Base-by-base conservation (phyloP, 2,888 invertebrate genomes). In the Yponomeuta cagnagella region DNA sequence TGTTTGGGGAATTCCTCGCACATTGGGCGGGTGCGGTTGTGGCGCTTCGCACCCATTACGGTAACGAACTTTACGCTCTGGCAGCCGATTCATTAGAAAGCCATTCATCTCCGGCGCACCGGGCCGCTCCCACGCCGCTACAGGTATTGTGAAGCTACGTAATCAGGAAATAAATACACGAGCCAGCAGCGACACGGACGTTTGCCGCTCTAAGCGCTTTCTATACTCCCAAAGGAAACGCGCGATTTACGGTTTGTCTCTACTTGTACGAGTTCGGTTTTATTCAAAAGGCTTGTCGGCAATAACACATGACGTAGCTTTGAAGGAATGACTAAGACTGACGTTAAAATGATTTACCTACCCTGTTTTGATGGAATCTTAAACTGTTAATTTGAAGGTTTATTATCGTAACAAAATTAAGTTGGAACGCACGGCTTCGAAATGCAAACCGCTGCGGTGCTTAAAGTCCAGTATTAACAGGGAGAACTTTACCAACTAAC, bases 1-100 rank as follows among this genome's bases (percentile, higher is more conserved):
- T n/a, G 68, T 68, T 63, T 68, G 12, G 63, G 63, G 63, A 63
- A 63, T 66, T 37, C 31, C 66, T 30, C 30, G 66, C 52, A 63
- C 66, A 48, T 63, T 63, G 66, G 72, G 69, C 70, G 73, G 75
- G 77, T 75, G 74, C 73, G 72, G 75, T 72, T 71, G 75, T 75
- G 74, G 12, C 65, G 70, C 63, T 77, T 75, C 77, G 81, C 80
- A 80, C 79, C 86, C 83, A 87, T 84, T 86, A 85, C 80, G 76
- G 80, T 85, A 87, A 86, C 86, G 84, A 88, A 85, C 82, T 86
- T 86, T 79, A 80, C 78, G 78, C 80, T 75, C 75, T 75, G 77
- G 76, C 79, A 76, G 78, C 80, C 81, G 84, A 83, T 88, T 87
- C 86, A 88, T 88, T 88, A 87, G 86, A 84, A 87, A 86, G 78